A percentile compares a stretch with the other conserved stretches of the same genome.
These are phyloP conservation scores for Eptatretus atami DNA, from an alignment of 2,797 vertebrate species.

Conservation along the genomic window DNA sequence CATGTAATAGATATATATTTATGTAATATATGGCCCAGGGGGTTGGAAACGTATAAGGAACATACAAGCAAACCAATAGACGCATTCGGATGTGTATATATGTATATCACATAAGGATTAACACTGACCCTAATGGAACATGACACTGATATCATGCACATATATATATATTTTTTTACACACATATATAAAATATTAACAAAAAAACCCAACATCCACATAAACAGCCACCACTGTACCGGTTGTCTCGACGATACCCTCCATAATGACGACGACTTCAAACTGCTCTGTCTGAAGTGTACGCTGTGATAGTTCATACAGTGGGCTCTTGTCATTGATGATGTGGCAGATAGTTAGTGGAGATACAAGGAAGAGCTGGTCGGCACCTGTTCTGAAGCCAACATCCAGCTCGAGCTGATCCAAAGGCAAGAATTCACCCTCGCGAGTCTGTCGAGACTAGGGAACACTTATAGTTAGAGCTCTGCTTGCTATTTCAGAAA, in stretches of 20 bases:
- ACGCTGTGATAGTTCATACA: conserved; percentile 84
- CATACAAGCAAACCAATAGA: too few relatives aligned
- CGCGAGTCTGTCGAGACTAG: conserved; percentile 88
- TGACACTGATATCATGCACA: too few relatives aligned
- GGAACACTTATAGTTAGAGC: conserved; percentile 9
- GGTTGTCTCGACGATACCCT: conserved; percentile 92
- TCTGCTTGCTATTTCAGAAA: too few relatives aligned
- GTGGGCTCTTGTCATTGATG: conserved; percentile 92
- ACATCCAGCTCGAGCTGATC: conserved; percentile 97
- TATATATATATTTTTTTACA: too few relatives aligned
- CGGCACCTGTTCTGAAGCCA: conserved; percentile 85
- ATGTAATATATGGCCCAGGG: too few relatives aligned
- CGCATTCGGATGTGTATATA: too few relatives aligned
- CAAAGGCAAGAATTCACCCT: conserved; percentile 88
- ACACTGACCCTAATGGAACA: too few relatives aligned
- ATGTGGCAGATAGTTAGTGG: conserved; percentile 96
- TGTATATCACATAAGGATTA: too few relatives aligned
- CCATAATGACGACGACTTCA: conserved; percentile 91
- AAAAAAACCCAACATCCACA: too few relatives aligned
- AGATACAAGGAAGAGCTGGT: conserved; percentile 95
- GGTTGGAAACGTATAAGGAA: too few relatives aligned
- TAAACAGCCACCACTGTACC: conserved; percentile 16
- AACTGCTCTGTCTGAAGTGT: conserved; percentile 96
- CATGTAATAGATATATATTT: too few relatives aligned
- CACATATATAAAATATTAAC: too few relatives aligned